A percentile compares a stretch with the other conserved stretches of the same genome.
These are phyloP conservation scores for Cyanocitta stelleri DNA, from an alignment of 2,113 vertebrate species.

Conservation along the genomic window DNA sequence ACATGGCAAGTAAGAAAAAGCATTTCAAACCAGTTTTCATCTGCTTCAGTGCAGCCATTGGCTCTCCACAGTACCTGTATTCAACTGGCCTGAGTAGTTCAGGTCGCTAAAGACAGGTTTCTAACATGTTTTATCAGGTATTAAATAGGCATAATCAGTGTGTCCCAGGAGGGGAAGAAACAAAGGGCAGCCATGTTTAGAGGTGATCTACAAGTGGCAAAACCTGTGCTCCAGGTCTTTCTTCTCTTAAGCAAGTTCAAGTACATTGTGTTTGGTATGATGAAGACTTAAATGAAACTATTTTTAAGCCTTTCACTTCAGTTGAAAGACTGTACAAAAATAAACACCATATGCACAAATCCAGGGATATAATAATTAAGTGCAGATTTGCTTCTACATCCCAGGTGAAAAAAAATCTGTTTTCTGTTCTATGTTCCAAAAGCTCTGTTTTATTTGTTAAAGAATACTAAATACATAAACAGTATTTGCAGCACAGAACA, in stretches of 20 bases:
- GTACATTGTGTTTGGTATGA: background rate
- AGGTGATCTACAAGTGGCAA: background rate
- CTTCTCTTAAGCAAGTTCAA: background rate
- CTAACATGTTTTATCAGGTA: background rate
- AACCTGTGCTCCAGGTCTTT: background rate
- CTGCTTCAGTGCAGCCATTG: background rate
- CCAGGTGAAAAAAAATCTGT: background rate
- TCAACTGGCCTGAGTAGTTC: background rate
- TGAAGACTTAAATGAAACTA: background rate
- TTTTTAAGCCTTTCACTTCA: background rate
- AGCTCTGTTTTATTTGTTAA: background rate
- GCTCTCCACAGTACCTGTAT: background rate
- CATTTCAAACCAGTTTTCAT: background rate
- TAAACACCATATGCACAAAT: background rate
- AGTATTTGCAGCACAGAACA: background rate
- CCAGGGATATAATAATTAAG: background rate
- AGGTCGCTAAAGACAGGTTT: background rate
- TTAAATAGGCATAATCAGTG: background rate
- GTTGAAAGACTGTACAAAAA: background rate
- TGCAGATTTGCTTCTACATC: background rate
- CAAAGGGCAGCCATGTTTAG: background rate
- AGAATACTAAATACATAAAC: background rate
- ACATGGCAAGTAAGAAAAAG: background rate
- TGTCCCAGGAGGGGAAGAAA: background rate
- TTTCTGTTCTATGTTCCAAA: background rate